phyloP scores from a whole-genome alignment of 2,797 vertebrate genomes.

The Melanotaenia trifasciata region DNA sequence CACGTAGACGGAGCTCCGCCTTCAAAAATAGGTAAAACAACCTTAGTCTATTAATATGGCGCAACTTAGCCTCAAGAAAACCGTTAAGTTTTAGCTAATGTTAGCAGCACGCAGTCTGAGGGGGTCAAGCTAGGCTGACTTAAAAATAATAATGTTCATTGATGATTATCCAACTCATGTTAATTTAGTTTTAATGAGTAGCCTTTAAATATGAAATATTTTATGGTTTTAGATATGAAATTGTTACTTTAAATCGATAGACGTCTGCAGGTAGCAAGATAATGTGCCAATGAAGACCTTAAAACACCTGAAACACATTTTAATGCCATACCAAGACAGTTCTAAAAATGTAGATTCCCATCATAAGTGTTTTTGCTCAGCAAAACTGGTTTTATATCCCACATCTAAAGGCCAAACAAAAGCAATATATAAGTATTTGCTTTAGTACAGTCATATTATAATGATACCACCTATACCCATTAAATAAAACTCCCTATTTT shows the following conservation, averaged over 20 bases:
- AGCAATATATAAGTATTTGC: no score
- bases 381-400: not conserved
- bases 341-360: not conserved
- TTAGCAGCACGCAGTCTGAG: constrained; percentile 14
- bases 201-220: not conserved
- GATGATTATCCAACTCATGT: not conserved
- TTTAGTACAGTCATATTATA: no score
- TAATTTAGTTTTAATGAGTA: not conserved
- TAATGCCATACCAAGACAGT: not conserved
- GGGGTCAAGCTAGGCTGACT: not conserved
- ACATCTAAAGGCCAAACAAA: no score
- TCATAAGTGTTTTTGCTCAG: not conserved
- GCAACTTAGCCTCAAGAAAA: no score
- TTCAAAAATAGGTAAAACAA: constrained; percentile 80
- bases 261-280: not conserved
- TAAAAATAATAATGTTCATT: not conserved
- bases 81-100: not conserved
- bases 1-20: constrained; percentile 81
- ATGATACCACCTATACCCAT: no score
- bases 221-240: not conserved
- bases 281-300: no score
- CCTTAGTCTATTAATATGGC: not conserved
- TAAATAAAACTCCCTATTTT: no score
- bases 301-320: no score
- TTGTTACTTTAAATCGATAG: not conserved